Evolutionary conservation across 2,888 invertebrate genomes (phyloP), one percentile per base, ranked within the genome.

Genomic region (Holacanthella duospinosa): DNA sequence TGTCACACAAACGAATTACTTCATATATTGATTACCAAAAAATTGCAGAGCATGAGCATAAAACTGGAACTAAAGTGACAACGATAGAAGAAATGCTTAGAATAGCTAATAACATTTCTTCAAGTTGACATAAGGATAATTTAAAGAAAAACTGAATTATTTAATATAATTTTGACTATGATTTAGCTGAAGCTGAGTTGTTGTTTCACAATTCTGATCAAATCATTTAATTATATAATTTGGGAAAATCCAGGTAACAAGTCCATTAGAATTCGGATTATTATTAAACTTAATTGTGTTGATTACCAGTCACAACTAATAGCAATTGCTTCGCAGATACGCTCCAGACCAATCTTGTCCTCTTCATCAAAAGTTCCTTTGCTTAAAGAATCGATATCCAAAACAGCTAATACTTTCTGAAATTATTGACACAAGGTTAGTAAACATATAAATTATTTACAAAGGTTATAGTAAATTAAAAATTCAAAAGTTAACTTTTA

Each of bases 41-140:
- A 63, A 72, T 72, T 21, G 66, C 69, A 1, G 63, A 66, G 12
- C 66, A 64, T 53, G 71, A 72, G 58, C 25, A 21, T 6, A 58
- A 66, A 43, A 59, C 63, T 24, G 60, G 62, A 43, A 69, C 63
- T 29, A 72, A 72, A 64, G 67, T 72, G n/a, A 70, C 70, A 1
- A 64, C 64, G 12, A 59, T 72, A 21, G 65, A 66, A 16, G 67
- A 72, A 61, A 72, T 72, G 71, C 55, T 72, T 3, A 36, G 61
- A 25, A 68, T 69, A 25, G 43, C 44, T 6, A 36, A 36, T 36
- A 16, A 36, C 36, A 36, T n/a, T n/a, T n/a, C 36, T 36, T 36
- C 36, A 36, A 36, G 36, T 36, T 36, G 36, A 36, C 36, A 36
- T 6, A n/a, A n/a, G n/a, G n/a, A n/a, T n/a, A n/a, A n/a, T n/a